These are phyloP conservation scores for Apocrypta bakeri DNA, from an alignment of 1,140 invertebrate species.

Conservation along the genomic window DNA sequence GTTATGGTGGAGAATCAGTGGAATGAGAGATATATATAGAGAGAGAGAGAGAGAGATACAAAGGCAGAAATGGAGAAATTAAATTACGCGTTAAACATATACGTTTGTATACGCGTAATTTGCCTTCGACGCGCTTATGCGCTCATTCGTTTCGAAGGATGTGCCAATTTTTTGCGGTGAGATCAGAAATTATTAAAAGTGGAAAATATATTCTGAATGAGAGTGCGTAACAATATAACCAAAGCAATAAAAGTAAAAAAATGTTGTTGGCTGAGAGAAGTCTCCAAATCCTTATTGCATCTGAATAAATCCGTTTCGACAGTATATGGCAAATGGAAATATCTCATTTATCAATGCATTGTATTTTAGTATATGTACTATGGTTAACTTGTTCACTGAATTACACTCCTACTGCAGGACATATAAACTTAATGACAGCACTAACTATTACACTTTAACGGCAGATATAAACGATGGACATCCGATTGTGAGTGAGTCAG, in stretches of 20 bases:
- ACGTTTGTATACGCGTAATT: not conserved
- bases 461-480: conserved; percentile 27
- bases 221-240: not conserved
- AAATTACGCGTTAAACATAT: conserved; percentile 50
- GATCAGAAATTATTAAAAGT: no score
- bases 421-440: conserved; percentile 29
- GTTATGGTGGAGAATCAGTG: not conserved
- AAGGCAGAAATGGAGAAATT: conserved; percentile 51
- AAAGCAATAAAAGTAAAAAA: not conserved
- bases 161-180: not conserved
- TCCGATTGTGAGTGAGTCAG: conserved; percentile 11
- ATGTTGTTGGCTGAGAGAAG: no score
- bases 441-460: conserved; percentile 36
- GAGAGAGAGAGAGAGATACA: conserved; percentile 17
- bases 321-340: not conserved
- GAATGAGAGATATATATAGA: conserved; percentile 32
- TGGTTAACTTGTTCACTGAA: conserved; percentile 12
- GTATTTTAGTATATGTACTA: not conserved
- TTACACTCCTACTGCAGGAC: conserved; percentile 10
- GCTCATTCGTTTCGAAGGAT: no score
- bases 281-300: no score
- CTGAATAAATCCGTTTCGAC: no score
- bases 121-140: not conserved
- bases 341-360: not conserved
- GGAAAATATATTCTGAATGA: no score